These are phyloP conservation scores for Sarcophilus harrisii DNA, from an alignment of 2,797 vertebrate species.

Conservation along the genomic window DNA sequence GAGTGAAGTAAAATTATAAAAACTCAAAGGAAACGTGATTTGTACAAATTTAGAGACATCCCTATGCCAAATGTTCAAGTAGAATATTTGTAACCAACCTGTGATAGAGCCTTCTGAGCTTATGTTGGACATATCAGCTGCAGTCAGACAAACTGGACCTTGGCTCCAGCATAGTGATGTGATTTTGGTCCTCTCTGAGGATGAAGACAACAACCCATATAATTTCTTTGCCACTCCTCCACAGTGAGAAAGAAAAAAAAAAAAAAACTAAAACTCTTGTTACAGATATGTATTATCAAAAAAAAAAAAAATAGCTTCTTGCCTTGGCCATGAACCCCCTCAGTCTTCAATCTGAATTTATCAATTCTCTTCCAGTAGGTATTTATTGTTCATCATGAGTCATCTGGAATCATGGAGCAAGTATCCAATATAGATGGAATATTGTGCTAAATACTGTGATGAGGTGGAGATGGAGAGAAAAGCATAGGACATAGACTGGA, in stretches of 20 bases:
- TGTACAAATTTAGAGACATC: not conserved
- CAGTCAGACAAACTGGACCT: not conserved
- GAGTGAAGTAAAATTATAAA: not conserved
- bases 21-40: not conserved
- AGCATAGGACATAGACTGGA: not conserved
- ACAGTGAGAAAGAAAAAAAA: not conserved
- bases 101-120: not conserved
- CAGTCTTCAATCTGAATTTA: not conserved
- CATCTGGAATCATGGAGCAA: not conserved
- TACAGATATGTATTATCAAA: not conserved
- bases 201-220: not conserved
- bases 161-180: not conserved
- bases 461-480: not conserved
- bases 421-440: not conserved
- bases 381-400: not conserved
- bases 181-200: not conserved
- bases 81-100: not conserved
- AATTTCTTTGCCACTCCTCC: not conserved
- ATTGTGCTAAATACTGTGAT: not conserved
- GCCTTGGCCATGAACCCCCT: not conserved
- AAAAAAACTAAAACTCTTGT: not conserved
- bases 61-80: not conserved
- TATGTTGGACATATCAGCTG: not conserved
- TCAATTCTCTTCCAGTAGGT: not conserved
- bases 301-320: not conserved